These are phyloP conservation scores for Tetanocera ferruginea DNA, from an alignment of 2,888 invertebrate species.

Conservation along the genomic window DNA sequence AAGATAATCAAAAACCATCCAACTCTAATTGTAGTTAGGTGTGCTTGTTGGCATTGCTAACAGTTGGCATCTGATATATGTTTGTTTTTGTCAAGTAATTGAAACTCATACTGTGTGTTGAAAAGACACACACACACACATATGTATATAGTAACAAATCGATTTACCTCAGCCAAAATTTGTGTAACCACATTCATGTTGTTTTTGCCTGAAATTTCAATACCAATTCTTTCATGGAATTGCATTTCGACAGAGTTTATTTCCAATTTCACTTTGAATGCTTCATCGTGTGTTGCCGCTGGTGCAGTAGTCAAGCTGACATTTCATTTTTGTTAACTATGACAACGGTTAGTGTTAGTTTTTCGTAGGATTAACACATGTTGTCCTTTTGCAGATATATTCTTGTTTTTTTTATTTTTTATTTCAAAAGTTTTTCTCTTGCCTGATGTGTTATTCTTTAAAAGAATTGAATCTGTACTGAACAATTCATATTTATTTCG, in stretches of 20 bases:
- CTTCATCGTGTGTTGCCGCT: background rate
- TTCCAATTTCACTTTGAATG: background rate
- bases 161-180: background rate
- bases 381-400: background rate
- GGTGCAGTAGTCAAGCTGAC: background rate
- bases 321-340: background rate
- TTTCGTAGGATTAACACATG: background rate
- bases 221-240: background rate
- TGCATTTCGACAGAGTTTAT: background rate
- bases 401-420: background rate
- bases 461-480: too few relatives aligned
- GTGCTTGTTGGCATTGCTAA: background rate
- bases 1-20: too few relatives aligned
- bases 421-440: too few relatives aligned
- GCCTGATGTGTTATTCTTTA: too few relatives aligned
- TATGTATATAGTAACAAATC: background rate
- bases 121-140: background rate
- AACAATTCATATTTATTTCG: too few relatives aligned
- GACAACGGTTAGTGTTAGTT: background rate
- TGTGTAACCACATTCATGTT: background rate
- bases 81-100: slow-evolving; percentile 3
- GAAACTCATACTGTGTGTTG: background rate
- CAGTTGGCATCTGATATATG: background rate
- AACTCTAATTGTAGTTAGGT: background rate
- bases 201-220: background rate